phyloP scores from a whole-genome alignment of 2,113 vertebrate species.

The Passer montanus region DNA sequence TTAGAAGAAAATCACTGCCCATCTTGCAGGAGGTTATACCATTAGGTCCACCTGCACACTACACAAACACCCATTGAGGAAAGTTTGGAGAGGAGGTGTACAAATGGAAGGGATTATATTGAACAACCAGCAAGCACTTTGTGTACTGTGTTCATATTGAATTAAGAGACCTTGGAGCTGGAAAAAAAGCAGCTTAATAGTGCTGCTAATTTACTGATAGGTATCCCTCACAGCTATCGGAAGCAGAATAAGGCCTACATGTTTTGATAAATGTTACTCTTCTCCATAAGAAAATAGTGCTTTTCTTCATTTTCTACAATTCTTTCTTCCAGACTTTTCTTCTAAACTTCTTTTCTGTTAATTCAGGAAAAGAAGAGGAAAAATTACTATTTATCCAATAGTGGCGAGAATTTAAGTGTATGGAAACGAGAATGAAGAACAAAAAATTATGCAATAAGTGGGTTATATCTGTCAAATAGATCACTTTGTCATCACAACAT shows the following conservation, averaged over 20 bases:
- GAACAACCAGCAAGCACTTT: neutral
- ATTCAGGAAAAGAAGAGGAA: neutral
- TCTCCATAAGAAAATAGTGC: neutral
- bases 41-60: neutral
- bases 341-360: neutral
- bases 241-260: neutral
- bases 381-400: neutral
- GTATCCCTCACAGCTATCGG: neutral
- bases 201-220: neutral
- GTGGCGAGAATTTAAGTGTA: neutral
- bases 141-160: neutral
- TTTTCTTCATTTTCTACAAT: neutral
- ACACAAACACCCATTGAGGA: fast-evolving
- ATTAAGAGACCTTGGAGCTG: neutral
- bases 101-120: neutral
- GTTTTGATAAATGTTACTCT: neutral
- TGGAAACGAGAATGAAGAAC: neutral
- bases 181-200: neutral
- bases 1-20: neutral
- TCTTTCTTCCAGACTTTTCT: slow-evolving; percentile 14
- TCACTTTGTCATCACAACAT: neutral
- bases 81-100: neutral
- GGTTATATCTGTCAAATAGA: neutral
- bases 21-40: neutral
- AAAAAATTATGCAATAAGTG: neutral